These are phyloP conservation scores for Ophion slaviceki DNA, from an alignment of 2,888 invertebrate species.

Conservation along the genomic window DNA sequence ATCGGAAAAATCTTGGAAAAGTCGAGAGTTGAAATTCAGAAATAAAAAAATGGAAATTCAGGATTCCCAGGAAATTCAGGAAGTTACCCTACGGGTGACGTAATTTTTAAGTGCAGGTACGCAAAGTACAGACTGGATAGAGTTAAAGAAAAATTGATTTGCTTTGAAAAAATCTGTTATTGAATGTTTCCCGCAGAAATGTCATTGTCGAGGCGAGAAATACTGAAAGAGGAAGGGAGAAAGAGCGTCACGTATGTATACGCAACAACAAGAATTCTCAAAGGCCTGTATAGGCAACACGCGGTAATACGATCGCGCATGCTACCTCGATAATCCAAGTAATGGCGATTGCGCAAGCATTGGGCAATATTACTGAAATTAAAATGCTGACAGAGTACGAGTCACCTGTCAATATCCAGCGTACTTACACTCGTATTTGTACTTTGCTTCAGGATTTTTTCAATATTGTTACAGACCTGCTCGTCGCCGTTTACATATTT, in stretches of 20 bases:
- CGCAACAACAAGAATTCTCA: slow-evolving; percentile 26
- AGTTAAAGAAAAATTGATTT: neutral
- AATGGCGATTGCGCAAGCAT: slow-evolving; percentile 69
- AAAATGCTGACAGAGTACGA: slow-evolving; percentile 70
- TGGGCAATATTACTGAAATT: slow-evolving; percentile 70
- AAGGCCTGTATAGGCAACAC: slow-evolving; percentile 23
- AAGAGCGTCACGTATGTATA: slow-evolving; percentile 26
- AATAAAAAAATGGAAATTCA: neutral
- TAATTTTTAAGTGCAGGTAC: neutral
- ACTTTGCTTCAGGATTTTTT: slow-evolving; percentile 9
- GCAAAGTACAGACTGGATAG: neutral
- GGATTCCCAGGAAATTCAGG: neutral
- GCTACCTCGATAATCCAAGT: slow-evolving; percentile 61
- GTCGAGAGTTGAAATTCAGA: neutral
- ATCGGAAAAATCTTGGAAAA: neutral
- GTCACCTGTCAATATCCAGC: slow-evolving; percentile 64
- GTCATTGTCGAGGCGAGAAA: neutral
- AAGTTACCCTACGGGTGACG: neutral
- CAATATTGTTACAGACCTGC: neutral
- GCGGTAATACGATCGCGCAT: slow-evolving; percentile 63
- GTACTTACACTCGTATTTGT: slow-evolving; percentile 24
- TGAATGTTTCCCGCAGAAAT: neutral
- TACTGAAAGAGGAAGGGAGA: neutral
- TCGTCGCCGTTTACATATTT: neutral
- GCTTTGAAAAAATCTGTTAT: neutral